A percentile compares a stretch with the other conserved stretches of the same genome.
Conservation (phyloP, 2,797 vertebrate species). For the Moxostoma hubbsi region DNA sequence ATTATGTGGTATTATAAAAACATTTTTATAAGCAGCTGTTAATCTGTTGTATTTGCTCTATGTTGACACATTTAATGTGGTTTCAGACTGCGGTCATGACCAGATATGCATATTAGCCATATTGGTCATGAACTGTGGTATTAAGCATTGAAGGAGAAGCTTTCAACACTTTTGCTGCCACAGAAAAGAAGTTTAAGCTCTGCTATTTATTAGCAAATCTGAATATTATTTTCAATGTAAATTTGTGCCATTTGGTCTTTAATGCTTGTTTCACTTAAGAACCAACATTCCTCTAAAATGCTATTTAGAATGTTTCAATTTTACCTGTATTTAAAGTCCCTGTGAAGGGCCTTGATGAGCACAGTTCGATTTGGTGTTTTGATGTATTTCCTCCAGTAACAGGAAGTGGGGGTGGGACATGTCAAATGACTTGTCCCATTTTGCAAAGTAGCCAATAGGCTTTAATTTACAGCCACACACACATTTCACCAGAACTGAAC, state of each 20-base stretch:
- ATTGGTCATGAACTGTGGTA: conserved; percentile 10
- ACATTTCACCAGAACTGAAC: no score
- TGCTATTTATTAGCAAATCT: background rate
- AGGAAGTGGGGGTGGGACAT: no score
- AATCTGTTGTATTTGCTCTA: conserved; percentile 33
- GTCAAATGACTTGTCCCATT: no score
- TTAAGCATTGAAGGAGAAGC: conserved; percentile 12
- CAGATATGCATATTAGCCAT: conserved; percentile 33
- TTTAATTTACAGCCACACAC: no score
- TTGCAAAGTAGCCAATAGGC: no score
- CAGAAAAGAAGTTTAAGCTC: background rate
- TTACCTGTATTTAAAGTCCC: no score
- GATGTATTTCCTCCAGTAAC: no score
- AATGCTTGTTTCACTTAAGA: background rate
- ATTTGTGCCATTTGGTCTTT: no score
- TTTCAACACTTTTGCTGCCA: background rate
- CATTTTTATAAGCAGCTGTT: conserved; percentile 20
- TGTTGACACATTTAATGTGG: conserved; percentile 35
- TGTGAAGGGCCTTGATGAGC: no score
- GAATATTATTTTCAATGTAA: background rate
- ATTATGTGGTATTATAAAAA: background rate
- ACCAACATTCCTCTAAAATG: no score
- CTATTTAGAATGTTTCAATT: background rate
- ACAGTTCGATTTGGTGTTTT: no score
- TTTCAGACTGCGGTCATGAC: conserved; percentile 28